phyloP scores from a whole-genome alignment of 2,797 vertebrate genomes.

The Gallinago solitaria region DNA sequence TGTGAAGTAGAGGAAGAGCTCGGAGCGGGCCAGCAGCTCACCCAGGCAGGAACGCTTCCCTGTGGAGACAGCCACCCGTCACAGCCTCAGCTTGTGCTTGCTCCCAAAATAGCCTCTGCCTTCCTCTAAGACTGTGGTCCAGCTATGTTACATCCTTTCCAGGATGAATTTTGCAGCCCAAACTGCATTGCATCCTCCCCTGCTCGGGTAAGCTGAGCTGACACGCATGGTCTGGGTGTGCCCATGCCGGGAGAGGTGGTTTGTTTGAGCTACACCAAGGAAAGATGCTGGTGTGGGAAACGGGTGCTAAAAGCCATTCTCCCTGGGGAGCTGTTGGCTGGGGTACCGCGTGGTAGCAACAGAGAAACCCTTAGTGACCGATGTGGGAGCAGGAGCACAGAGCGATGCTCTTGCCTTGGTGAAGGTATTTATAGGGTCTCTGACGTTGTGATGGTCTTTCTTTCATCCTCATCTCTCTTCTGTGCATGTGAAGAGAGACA shows the following conservation, averaged over 20 bases:
- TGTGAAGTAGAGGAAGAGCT: conserved; percentile 79
- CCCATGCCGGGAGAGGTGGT: neutral
- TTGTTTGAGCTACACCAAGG: neutral
- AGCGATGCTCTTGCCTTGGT: accelerated
- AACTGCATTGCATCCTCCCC: neutral
- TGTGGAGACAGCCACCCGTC: conserved; percentile 44
- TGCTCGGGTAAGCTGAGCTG: neutral
- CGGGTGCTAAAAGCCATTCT: neutral
- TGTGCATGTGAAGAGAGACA: neutral
- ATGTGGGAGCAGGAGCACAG: neutral
- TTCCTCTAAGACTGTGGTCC: accelerated
- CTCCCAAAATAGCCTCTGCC: neutral
- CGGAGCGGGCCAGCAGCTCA: conserved; percentile 66
- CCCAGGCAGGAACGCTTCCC: conserved; percentile 83
- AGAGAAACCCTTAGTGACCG: neutral
- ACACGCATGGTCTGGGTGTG: accelerated
- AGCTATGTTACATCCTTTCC: neutral
- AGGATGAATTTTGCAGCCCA: neutral
- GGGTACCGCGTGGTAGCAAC: no score
- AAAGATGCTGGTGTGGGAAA: neutral
- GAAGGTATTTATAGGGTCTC: neutral
- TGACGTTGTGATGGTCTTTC: neutral
- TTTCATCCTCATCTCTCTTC: neutral
- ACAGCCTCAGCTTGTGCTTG: neutral
- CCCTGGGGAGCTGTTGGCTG: neutral